Base-by-base conservation (phyloP, 2,113 vertebrate genomes). In the Poecilia latipinna region DNA sequence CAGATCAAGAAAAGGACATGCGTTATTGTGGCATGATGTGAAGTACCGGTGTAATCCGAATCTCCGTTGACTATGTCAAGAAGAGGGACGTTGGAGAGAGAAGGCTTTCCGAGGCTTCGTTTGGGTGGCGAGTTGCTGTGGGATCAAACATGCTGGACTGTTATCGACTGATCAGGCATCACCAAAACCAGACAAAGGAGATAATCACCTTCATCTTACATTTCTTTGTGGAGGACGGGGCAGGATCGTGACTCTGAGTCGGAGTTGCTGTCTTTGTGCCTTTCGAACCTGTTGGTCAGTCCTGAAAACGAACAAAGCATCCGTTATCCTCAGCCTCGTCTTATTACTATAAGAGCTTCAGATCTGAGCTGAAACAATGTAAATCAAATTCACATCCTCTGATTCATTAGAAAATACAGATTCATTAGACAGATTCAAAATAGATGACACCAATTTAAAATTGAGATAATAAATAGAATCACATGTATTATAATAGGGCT, bases 71-170 rank as follows among this genome's bases (percentile, higher is more conserved):
- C 90, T 6, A 95, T 94, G 61, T 98, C 96, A 88, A 97, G 70
- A 80, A 97, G 95, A 63, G 97, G 96, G 64, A 98, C 92, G 87
- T 96, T 95, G 83, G 96, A 96, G n/a, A 99, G 95, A 61, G 97
- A 96, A 0, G 98, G 98, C 88, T 99, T 99, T 72, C 98, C 98
- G 2, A 96, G 94, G 70, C 97, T 98, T 74, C 96, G 94, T 90
- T 96, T 98, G 76, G 95, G 97, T 37, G 96, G 95, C 0, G 93
- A 91, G 77, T 86, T 93, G 35, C 97, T 97, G 89, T 1, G 54
- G 88, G 35, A 88, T 15, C 68, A 3, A 3, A 68, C 0, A 4
- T 31, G 3, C 19, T 44, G 12, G 15, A 15, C 8, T 5, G 32
- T 86, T 12, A 83, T 12, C 37, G 4, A 12, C 31, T 8, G 12